These are phyloP conservation scores for Melieria omissa DNA, from an alignment of 2,888 invertebrate species.

Conservation along the genomic window DNA sequence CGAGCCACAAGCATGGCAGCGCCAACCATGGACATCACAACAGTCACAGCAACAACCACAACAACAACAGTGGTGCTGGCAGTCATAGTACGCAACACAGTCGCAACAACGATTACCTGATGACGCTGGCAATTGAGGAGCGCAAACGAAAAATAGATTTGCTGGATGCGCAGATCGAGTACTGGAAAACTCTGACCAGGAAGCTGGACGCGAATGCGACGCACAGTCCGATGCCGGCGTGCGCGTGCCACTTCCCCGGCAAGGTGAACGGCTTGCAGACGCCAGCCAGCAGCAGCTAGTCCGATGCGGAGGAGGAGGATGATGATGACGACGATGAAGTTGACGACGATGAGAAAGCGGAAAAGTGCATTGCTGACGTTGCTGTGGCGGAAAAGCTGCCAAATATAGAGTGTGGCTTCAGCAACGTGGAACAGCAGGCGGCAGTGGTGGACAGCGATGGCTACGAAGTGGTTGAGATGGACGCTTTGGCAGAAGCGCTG, in stretches of 20 bases:
- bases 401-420: background rate
- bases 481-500: conserved; percentile 34
- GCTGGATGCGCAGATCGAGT: conserved; percentile 65
- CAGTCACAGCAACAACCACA: conserved; percentile 44
- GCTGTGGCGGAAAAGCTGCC: background rate
- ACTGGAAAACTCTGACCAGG: conserved; percentile 64
- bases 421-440: background rate
- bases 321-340: conserved; percentile 17
- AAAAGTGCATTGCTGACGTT: background rate
- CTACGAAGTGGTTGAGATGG: conserved; percentile 26
- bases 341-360: conserved; percentile 26
- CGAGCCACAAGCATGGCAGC: conserved; percentile 29
- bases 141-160: conserved; percentile 64
- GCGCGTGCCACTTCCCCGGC: conserved; percentile 61
- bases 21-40: conserved; percentile 27
- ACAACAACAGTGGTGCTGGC: conserved; percentile 21
- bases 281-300: conserved; percentile 61
- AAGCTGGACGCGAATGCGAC: conserved; percentile 59
- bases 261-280: conserved; percentile 57
- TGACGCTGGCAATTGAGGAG: conserved; percentile 63
- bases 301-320: conserved; percentile 45
- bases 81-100: conserved; percentile 39
- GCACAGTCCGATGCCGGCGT: conserved; percentile 59
- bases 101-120: conserved; percentile 59
- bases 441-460: background rate